phyloP scores from a whole-genome alignment of 1,140 invertebrate genomes.

The Caerostris darwini region DNA sequence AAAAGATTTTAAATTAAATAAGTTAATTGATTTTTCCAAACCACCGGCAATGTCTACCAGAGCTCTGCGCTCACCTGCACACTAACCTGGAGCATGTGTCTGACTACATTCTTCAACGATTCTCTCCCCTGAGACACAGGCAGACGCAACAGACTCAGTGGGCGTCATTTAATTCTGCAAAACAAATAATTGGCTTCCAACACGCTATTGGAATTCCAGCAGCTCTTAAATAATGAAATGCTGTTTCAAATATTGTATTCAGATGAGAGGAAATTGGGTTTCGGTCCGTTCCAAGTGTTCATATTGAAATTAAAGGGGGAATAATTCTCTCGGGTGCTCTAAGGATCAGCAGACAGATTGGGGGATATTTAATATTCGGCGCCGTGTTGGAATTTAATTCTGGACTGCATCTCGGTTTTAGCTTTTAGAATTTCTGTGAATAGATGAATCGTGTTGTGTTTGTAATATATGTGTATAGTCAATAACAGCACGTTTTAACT shows the following conservation, averaged over 20 bases:
- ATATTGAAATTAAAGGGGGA: neutral
- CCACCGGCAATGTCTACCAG: neutral
- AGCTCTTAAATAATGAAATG: constrained; percentile 27
- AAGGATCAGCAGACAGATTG: neutral
- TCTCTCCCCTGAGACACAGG: neutral
- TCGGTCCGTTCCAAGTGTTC: neutral
- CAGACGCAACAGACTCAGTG: neutral
- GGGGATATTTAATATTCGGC: neutral
- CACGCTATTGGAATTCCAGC: constrained; percentile 5
- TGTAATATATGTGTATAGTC: too few species aligned
- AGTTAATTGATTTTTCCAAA: neutral
- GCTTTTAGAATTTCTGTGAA: neutral
- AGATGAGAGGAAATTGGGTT: constrained; percentile 21
- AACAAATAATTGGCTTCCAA: neutral
- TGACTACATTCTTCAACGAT: neutral
- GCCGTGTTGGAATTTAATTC: constrained; percentile 4
- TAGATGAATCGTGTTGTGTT: too few species aligned
- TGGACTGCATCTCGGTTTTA: neutral
- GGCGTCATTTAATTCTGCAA: neutral
- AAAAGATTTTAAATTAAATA: constrained; percentile 6
- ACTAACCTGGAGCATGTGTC: neutral
- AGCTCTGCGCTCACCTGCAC: neutral
- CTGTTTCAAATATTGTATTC: constrained; percentile 27
- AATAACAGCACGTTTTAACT: too few species aligned
- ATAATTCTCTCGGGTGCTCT: neutral